Conservation (phyloP, 2,797 vertebrate species). For the Micrastur ruficollis region DNA sequence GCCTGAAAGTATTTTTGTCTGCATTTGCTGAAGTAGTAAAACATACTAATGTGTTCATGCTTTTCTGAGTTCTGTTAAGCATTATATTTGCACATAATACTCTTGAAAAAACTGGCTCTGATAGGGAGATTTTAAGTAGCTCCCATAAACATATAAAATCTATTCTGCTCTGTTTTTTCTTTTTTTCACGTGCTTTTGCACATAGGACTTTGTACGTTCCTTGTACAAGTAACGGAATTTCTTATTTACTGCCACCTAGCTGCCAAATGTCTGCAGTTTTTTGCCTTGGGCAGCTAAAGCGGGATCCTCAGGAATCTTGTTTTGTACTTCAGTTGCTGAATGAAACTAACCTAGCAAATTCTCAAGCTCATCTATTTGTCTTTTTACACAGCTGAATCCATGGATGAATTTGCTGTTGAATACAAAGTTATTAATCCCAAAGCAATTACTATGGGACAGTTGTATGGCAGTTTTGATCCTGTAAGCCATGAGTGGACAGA, state of each 20-base stretch:
- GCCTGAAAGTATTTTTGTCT: not conserved
- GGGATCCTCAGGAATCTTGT: not conserved
- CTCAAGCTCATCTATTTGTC: not conserved
- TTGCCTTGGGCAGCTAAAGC: not conserved
- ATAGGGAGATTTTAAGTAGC: not conserved
- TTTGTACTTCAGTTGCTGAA: not conserved
- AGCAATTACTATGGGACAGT: constrained; percentile 90
- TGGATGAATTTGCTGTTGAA: constrained; percentile 89
- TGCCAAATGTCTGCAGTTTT: not conserved
- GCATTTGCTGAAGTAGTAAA: not conserved
- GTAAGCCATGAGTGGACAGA: constrained; percentile 94
- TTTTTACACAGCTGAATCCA: constrained; percentile 73
- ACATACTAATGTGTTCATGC: not conserved
- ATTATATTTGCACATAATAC: not conserved
- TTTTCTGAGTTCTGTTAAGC: not conserved
- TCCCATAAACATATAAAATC: not conserved
- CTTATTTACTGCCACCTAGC: not conserved
- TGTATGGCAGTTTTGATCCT: constrained; percentile 90
- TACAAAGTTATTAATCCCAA: constrained; percentile 92
- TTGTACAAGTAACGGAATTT: not conserved
- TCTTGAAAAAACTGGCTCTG: not conserved
- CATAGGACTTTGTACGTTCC: not conserved
- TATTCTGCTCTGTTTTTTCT: not conserved
- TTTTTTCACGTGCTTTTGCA: not conserved
- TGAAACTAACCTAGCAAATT: not conserved